These are phyloP conservation scores for Eudyptes chrysolophus DNA, from an alignment of 2,113 vertebrate species.

Conservation along the genomic window DNA sequence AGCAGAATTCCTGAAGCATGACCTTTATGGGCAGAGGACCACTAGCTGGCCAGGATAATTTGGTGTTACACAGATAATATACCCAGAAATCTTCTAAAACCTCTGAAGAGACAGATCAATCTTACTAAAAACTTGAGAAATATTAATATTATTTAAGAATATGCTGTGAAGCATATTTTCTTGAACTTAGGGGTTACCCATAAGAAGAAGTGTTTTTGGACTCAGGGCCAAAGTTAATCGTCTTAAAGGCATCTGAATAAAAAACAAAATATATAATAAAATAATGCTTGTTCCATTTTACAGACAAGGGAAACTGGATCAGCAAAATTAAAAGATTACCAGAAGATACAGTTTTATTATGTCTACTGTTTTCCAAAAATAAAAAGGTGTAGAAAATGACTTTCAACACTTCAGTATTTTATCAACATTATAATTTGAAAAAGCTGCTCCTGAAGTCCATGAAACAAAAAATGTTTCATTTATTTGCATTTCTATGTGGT, in stretches of 20 bases:
- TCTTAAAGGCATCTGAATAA: not conserved
- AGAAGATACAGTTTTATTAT: not conserved
- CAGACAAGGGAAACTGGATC: not conserved
- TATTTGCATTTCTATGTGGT: not conserved
- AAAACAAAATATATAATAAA: not conserved
- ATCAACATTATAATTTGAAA: not conserved
- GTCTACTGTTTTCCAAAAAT: not conserved
- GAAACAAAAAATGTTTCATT: not conserved
- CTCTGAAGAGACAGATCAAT: not conserved
- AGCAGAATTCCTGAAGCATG: not conserved
- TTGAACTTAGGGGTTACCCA: not conserved
- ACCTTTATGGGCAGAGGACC: not conserved
- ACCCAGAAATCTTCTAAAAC: not conserved
- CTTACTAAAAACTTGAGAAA: not conserved
- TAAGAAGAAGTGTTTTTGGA: not conserved
- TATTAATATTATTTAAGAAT: not conserved
- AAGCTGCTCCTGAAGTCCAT: not conserved
- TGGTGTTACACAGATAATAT: not conserved
- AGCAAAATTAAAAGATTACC: not conserved
- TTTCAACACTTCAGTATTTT: not conserved
- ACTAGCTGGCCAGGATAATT: not conserved
- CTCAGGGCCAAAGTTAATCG: not conserved
- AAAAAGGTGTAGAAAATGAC: not conserved
- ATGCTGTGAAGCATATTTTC: not conserved
- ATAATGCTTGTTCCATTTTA: not conserved